phyloP scores from a whole-genome alignment of 2,888 invertebrate species.

The Pedicia rivosa region DNA sequence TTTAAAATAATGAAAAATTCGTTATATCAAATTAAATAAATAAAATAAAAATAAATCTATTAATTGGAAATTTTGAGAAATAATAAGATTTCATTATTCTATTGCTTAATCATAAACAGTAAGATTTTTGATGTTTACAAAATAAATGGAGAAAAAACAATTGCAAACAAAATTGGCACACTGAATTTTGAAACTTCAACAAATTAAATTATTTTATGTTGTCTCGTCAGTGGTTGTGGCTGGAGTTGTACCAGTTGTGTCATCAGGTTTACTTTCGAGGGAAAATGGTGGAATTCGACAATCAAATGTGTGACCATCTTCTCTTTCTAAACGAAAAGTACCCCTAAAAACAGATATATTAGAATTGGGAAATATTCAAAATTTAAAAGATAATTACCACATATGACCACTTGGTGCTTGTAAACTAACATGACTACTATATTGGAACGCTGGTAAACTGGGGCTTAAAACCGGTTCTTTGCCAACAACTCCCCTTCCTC shows the following conservation, averaged over 20 bases:
- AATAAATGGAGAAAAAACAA: no score
- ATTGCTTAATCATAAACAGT: no score
- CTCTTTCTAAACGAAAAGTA: constrained; percentile 91
- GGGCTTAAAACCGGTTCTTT: constrained; percentile 89
- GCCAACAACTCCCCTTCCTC: constrained; percentile 90
- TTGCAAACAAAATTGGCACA: no score
- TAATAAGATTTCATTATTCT: no score
- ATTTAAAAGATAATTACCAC: constrained; percentile 20
- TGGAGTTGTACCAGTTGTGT: no score
- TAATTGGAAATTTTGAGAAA: no score
- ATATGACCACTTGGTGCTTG: constrained; percentile 91
- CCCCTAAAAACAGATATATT: constrained; percentile 33
- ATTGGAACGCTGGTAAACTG: constrained; percentile 87
- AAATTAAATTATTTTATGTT: constrained; percentile 14
- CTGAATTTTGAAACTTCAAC: no score
- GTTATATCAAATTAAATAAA: no score
- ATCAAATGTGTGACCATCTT: constrained; percentile 93
- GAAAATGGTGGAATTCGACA: constrained; percentile 96
- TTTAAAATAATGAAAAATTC: no score
- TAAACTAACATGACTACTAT: constrained; percentile 91
- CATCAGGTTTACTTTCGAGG: constrained; percentile 82
- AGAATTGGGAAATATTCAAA: constrained; percentile 1
- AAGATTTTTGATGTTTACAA: no score
- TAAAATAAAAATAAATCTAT: no score
- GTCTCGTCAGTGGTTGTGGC: no score